Percentiles rank a stretch among this genome's conserved stretches.
Evolutionary conservation across 2,113 vertebrate genomes (phyloP).

Genomic region (Triplophysa dalaica): DNA sequence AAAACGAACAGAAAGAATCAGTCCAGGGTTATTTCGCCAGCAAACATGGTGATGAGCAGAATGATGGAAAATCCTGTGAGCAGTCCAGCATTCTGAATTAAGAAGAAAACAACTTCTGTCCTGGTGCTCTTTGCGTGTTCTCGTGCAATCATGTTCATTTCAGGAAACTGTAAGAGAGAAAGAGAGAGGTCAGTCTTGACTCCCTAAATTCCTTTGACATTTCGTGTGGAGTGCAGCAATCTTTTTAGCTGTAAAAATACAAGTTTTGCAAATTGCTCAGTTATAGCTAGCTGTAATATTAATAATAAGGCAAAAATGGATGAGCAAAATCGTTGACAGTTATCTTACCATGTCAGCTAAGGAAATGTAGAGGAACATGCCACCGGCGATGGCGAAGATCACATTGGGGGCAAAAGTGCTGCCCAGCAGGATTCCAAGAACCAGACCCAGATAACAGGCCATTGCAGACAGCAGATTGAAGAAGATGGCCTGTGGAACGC

Average conservation of each 20-base stretch:
- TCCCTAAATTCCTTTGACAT: not conserved
- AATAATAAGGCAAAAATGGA: too few relatives aligned
- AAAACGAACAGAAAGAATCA: constrained; percentile 13
- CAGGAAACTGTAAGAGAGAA: constrained; percentile 78
- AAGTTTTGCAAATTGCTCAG: not conserved
- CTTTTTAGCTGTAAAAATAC: too few relatives aligned
- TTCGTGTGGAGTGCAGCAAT: not conserved
- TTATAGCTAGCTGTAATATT: too few relatives aligned
- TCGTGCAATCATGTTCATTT: constrained; percentile 87
- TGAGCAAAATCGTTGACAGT: too few relatives aligned
- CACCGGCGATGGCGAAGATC: constrained; percentile 92
- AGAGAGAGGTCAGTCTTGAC: not conserved
- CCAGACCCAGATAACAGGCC: constrained; percentile 88
- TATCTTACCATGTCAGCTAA: constrained; percentile 92
- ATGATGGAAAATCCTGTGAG: constrained; percentile 88
- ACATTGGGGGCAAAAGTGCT: constrained; percentile 89
- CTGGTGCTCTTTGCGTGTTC: constrained; percentile 74
- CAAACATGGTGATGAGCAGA: constrained; percentile 90
- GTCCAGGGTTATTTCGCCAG: constrained; percentile 53
- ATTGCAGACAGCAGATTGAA: constrained; percentile 91
- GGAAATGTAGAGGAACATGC: constrained; percentile 97
- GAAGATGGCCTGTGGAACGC: constrained; percentile 84
- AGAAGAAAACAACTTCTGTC: constrained; percentile 82
- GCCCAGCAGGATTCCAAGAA: constrained; percentile 88
- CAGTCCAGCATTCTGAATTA: constrained; percentile 92